Percentiles rank a stretch among this genome's conserved stretches.
Evolutionary conservation across 2,888 invertebrate species (phyloP).

Genomic region (Aphelenchoides bicaudatus): DNA sequence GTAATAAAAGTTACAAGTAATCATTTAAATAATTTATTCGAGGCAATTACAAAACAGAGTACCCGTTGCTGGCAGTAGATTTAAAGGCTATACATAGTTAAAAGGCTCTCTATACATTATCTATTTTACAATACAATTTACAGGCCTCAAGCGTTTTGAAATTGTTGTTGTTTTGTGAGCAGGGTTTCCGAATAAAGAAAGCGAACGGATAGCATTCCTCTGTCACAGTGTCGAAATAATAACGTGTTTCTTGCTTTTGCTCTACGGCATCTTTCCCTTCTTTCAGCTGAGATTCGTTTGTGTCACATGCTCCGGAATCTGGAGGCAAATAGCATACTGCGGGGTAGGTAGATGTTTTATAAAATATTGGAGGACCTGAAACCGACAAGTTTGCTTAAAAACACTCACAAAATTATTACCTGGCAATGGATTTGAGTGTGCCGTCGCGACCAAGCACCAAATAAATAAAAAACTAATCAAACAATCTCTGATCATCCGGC

Average conservation of each 20-base stretch:
- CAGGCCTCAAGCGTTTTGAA: constrained; percentile 11
- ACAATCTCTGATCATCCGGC: no score
- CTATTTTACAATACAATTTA: not conserved
- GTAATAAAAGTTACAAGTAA: not conserved
- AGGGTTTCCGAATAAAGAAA: constrained; percentile 40
- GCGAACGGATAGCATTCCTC: constrained; percentile 53
- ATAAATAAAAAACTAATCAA: no score
- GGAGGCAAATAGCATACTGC: constrained; percentile 14
- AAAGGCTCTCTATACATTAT: no score
- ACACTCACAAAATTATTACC: no score
- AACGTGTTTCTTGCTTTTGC: constrained; percentile 5
- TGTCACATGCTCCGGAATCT: constrained; percentile 19
- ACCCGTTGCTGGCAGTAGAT: no score
- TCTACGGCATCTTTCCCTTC: not conserved
- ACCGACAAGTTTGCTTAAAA: constrained; percentile 7
- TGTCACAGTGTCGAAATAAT: constrained; percentile 39
- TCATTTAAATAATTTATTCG: not conserved
- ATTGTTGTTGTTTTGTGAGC: constrained; percentile 16
- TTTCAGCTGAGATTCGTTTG: constrained; percentile 1
- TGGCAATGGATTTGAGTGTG: no score
- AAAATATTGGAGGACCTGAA: constrained; percentile 15
- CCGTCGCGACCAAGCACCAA: no score
- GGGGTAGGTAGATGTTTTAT: not conserved
- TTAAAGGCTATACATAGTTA: no score
- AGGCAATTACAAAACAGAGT: constrained; percentile 3